These are phyloP conservation scores for Pollicipes pollicipes DNA, from an alignment of 1,140 invertebrate species.

Conservation along the genomic window DNA sequence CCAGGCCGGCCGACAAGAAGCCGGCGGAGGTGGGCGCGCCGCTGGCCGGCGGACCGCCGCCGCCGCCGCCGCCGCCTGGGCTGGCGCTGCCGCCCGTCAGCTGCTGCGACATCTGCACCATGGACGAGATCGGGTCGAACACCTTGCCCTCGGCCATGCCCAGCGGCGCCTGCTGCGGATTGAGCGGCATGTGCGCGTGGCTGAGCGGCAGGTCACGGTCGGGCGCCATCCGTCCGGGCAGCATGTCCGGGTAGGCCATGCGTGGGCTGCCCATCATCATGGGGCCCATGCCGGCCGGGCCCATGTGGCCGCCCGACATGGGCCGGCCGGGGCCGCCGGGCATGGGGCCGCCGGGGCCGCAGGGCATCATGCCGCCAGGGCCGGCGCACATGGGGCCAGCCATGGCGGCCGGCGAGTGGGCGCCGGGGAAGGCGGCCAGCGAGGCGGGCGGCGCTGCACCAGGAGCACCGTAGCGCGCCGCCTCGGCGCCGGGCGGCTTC, in stretches of 20 bases:
- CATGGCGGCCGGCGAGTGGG: not conserved
- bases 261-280: not conserved
- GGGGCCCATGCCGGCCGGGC: too few relatives aligned
- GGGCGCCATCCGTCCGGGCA: not conserved
- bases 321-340: too few relatives aligned
- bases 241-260: not conserved
- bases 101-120: slow-evolving; percentile 85
- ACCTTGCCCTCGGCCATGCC: slow-evolving; percentile 17
- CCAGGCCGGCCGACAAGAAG: slow-evolving; percentile 11
- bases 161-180: slow-evolving; percentile 11
- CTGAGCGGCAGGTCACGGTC: not conserved
- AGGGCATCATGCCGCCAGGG: not conserved
- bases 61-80: slow-evolving; percentile 13
- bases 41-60: slow-evolving; percentile 14
- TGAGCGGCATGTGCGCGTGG: slow-evolving; percentile 6
- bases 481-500: slow-evolving; percentile 5
- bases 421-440: not conserved
- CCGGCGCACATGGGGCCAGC: not conserved
- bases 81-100: slow-evolving; percentile 34
- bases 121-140: slow-evolving; percentile 81
- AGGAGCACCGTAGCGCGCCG: slow-evolving; percentile 13
- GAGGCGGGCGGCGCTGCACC: not conserved
- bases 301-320: not conserved
- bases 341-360: too few relatives aligned
- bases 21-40: slow-evolving; percentile 18